These are phyloP conservation scores for Chalcosyrphus nemorum DNA, from an alignment of 2,888 invertebrate species.

Conservation along the genomic window DNA sequence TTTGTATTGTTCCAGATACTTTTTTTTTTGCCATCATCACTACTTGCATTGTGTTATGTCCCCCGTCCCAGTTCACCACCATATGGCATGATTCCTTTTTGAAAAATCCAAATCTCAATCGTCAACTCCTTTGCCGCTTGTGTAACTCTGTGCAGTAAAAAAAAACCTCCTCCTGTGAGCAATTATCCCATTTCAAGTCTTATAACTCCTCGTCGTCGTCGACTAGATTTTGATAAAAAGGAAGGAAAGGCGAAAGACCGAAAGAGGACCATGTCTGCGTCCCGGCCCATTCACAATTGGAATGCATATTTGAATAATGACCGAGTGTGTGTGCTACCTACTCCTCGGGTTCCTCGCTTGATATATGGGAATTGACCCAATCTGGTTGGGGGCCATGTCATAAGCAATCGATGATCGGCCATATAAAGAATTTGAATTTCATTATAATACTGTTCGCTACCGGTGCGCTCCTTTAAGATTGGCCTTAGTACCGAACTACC, in stretches of 20 bases:
- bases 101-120: slow-evolving; percentile 59
- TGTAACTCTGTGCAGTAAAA: too few species aligned
- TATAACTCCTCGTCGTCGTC: slow-evolving; percentile 58
- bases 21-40: slow-evolving; percentile 30
- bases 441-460: slow-evolving; percentile 45
- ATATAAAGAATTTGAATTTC: slow-evolving; percentile 71
- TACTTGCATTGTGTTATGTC: slow-evolving; percentile 62
- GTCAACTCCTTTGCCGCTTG: slow-evolving; percentile 17
- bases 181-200: slow-evolving; percentile 70
- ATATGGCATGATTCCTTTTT: slow-evolving; percentile 69
- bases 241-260: neutral
- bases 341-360: slow-evolving; percentile 32
- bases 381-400: slow-evolving; percentile 70
- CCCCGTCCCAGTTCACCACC: slow-evolving; percentile 16
- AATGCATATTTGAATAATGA: slow-evolving; percentile 71
- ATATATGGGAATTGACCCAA: slow-evolving; percentile 73
- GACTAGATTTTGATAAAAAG: slow-evolving; percentile 62
- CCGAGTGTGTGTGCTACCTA: slow-evolving; percentile 57
- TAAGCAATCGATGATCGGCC: slow-evolving; percentile 73
- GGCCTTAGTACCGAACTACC: too few species aligned
- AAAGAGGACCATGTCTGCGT: neutral
- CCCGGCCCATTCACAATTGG: slow-evolving; percentile 50
- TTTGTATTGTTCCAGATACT: slow-evolving; percentile 23
- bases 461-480: slow-evolving; percentile 34
- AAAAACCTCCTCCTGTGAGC: slow-evolving; percentile 44